These are phyloP conservation scores for Parotocinclus haroldoi DNA, from an alignment of 2,797 vertebrate genomes.

Conservation along the genomic window DNA sequence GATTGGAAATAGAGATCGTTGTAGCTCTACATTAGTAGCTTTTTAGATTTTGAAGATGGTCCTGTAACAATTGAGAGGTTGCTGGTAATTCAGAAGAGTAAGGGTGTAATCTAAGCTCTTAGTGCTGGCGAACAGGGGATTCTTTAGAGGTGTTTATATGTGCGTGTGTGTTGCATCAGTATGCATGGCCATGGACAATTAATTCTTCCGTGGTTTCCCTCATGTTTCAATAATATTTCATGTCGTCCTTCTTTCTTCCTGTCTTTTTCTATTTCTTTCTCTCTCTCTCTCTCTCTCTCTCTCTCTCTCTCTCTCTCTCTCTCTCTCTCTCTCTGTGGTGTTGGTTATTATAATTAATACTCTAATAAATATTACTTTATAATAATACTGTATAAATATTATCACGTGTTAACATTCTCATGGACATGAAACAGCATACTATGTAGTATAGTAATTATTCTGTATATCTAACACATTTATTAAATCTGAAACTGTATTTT, in stretches of 20 bases:
- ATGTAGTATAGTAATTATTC: too few relatives aligned
- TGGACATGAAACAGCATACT: too few relatives aligned
- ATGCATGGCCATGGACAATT: slow-evolving; percentile 17
- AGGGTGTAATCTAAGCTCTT: neutral
- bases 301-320: too few relatives aligned
- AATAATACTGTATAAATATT: too few relatives aligned
- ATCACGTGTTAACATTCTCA: too few relatives aligned
- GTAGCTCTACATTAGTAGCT: too few relatives aligned
- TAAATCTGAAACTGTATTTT: too few relatives aligned
- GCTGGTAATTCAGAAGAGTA: neutral
- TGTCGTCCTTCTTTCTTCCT: neutral
- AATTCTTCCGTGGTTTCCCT: slow-evolving; percentile 17
- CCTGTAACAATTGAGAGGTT: neutral
- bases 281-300: neutral
- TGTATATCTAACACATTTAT: too few relatives aligned
- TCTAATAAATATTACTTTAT: too few relatives aligned
- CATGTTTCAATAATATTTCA: slow-evolving; percentile 16
- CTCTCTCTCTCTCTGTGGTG: too few relatives aligned
- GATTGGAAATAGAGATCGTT: neutral
- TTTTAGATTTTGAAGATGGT: neutral
- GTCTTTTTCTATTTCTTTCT: neutral
- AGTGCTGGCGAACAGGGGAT: slow-evolving; percentile 8
- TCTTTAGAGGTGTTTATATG: slow-evolving; percentile 15
- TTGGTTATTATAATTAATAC: too few relatives aligned
- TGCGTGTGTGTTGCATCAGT: slow-evolving; percentile 19